Base-by-base conservation (phyloP, 2,888 invertebrate species). In the Tiphia femorata region DNA sequence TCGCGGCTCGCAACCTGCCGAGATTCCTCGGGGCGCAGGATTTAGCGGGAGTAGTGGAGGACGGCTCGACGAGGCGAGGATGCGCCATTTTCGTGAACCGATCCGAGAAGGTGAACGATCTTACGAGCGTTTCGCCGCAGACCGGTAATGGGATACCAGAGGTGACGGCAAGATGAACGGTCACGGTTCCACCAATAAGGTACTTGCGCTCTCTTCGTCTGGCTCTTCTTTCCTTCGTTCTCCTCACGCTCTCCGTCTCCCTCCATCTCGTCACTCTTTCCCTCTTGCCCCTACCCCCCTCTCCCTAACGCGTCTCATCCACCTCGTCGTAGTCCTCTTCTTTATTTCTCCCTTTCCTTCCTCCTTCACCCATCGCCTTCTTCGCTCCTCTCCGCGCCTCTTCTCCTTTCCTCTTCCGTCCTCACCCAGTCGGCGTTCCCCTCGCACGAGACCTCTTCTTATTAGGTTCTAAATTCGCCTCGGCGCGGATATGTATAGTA, bases 111-210 rank as follows among this genome's bases (percentile, higher is more conserved):
- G 68, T 75, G 76, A 72, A 75, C 67, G 73, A 66, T 74, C 75
- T 67, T 67, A 61, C 61, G 67, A 62, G 62, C 59, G 64, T 67
- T 70, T 69, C 67, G 64, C 68, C 69, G 67, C 69, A 65, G 64
- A 68, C 65, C 74, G 73, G 79, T 78, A 77, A 80, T 80, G 79
- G 72, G 75, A 75, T 75, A 75, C 72, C 75, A 71, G 74, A 78
- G 77, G 77, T 79, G 75, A 79, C 77, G 76, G 67, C 78, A 78
- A 78, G 76, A 80, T 79, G 81, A 81, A 81, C 77, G 78, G 78
- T 75, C 79, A 80, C 76, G 72, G 75, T 66, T 77, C 73, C 70
- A 68, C 73, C 70, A 76, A 61, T 71, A 79, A 81, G 81, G 81
- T 81, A 81, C 64, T 68, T 70, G 59, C 62, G 42, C 49, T 53